Percentiles rank a stretch among this genome's conserved stretches.
These are phyloP conservation scores for Zaprionus ornatus DNA, from an alignment of 1,140 invertebrate species.

Conservation along the genomic window DNA sequence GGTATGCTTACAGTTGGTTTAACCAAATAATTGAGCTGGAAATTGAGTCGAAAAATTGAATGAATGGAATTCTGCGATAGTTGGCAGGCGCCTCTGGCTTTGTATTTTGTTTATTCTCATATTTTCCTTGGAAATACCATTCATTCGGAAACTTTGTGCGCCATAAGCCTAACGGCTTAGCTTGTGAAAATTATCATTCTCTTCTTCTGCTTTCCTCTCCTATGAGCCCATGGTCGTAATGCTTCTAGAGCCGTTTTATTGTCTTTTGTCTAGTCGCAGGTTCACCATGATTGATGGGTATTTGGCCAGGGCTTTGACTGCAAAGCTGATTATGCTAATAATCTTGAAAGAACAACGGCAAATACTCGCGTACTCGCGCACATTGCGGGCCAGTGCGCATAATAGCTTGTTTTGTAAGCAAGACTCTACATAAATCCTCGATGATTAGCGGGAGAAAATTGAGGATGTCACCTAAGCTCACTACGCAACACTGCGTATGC, in stretches of 20 bases:
- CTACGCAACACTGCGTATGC: neutral
- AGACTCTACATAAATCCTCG: conserved; percentile 5
- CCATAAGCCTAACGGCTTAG: conserved; percentile 15
- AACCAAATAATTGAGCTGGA: conserved; percentile 1
- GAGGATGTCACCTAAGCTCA: neutral
- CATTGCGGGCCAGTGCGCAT: conserved; percentile 8
- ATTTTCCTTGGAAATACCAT: neutral
- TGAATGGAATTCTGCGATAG: neutral
- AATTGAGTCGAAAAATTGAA: neutral
- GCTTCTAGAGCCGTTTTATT: conserved; percentile 41
- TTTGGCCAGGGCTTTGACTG: conserved; percentile 42
- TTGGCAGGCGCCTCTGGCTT: neutral
- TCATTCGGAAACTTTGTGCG: conserved; percentile 1
- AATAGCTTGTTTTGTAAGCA: conserved; percentile 24
- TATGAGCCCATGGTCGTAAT: conserved; percentile 13
- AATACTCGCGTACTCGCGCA: conserved; percentile 15
- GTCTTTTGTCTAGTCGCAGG: conserved; percentile 23
- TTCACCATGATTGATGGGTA: conserved; percentile 52
- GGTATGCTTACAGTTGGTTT: neutral
- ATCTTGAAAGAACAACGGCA: conserved; percentile 37
- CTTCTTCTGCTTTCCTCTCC: neutral
- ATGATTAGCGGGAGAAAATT: neutral
- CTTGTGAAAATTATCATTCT: conserved; percentile 33
- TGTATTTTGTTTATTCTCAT: neutral
- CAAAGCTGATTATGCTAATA: conserved; percentile 56